phyloP scores from a whole-genome alignment of 2,888 invertebrate genomes.

The Tuberolachnus salignus region DNA sequence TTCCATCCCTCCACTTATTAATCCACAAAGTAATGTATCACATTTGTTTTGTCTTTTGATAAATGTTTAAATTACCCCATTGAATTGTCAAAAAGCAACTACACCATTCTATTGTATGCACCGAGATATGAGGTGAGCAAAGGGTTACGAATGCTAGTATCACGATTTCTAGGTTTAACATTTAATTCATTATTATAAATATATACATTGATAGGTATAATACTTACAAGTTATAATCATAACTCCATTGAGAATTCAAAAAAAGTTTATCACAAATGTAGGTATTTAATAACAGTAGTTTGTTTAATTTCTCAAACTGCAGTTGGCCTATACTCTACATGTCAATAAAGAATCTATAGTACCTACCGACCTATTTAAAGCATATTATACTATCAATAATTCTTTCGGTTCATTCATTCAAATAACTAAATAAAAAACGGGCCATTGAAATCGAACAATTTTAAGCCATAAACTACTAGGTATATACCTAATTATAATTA shows the following conservation, averaged over 20 bases:
- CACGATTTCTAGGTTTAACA: too few species aligned
- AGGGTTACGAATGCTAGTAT: too few species aligned
- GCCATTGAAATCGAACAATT: neutral
- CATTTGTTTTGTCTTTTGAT: too few species aligned
- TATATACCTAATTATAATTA: constrained; percentile 8
- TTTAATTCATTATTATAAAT: too few species aligned
- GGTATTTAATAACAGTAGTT: neutral
- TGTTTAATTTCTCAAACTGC: neutral
- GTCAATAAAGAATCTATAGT: neutral
- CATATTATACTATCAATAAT: neutral
- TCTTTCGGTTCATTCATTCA: too few species aligned
- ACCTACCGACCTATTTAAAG: neutral
- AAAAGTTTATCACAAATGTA: neutral
- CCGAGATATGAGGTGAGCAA: too few species aligned
- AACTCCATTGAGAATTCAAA: neutral
- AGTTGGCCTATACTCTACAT: neutral
- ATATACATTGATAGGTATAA: neutral
- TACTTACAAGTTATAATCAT: neutral
- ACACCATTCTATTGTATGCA: too few species aligned
- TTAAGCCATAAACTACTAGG: too few species aligned
- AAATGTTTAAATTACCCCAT: too few species aligned
- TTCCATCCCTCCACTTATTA: too few species aligned
- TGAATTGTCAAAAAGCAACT: too few species aligned
- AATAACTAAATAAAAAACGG: neutral
- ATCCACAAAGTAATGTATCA: too few species aligned